phyloP scores from a whole-genome alignment of 2,888 invertebrate species.

The Lamproptera curius region DNA sequence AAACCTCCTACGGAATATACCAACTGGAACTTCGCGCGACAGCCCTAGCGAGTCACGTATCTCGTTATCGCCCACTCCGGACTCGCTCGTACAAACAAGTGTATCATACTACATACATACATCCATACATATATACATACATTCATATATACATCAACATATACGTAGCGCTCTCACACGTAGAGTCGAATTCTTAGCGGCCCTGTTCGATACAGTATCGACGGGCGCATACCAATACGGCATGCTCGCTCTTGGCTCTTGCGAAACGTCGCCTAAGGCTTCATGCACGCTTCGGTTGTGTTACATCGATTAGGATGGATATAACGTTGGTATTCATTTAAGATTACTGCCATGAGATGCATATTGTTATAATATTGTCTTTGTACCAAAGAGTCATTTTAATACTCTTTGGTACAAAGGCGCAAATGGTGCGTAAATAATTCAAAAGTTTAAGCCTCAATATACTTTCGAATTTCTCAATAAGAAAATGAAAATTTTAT shows the following conservation, averaged over 20 bases:
- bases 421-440: no score
- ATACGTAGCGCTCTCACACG: slow-evolving; percentile 25
- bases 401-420: no score
- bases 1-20: background rate
- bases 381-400: no score
- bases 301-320: no score
- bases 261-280: slow-evolving; percentile 26
- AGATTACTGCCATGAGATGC: no score
- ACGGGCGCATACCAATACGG: slow-evolving; percentile 38
- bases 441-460: no score
- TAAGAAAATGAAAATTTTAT: no score
- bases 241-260: slow-evolving; percentile 27
- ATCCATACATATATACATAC: background rate
- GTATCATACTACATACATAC: no score
- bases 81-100: background rate
- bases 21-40: background rate
- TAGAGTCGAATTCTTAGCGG: slow-evolving; percentile 36
- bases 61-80: background rate
- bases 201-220: slow-evolving; percentile 38
- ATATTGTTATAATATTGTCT: no score
- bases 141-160: slow-evolving; percentile 15
- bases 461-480: no score
- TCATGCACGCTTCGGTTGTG: background rate
- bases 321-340: no score
- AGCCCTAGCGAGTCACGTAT: slow-evolving; percentile 1